Evolutionary conservation across 2,113 vertebrate genomes (phyloP).

Genomic region (Dromiciops gliroides): DNA sequence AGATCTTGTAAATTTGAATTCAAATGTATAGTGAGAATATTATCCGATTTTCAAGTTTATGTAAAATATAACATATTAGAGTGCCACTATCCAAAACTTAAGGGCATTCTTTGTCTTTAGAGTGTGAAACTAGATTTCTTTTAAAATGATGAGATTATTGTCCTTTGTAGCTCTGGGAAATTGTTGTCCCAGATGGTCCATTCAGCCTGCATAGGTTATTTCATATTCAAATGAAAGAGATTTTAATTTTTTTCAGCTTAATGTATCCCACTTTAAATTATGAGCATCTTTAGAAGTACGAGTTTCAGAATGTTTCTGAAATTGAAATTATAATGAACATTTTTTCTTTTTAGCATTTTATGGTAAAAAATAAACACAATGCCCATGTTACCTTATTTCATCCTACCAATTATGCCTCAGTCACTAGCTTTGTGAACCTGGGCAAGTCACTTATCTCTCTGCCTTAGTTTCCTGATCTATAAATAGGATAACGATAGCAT

Average conservation of each 20-base stretch:
- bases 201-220: background rate
- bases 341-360: background rate
- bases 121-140: background rate
- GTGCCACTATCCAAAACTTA: background rate
- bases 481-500: background rate
- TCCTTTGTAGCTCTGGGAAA: background rate
- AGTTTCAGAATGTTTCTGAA: background rate
- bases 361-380: background rate
- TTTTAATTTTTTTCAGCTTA: background rate
- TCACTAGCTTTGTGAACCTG: background rate
- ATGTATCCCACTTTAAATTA: background rate
- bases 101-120: slow-evolving; percentile 1
- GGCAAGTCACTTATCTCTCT: background rate
- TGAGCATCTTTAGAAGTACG: background rate
- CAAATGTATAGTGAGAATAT: background rate
- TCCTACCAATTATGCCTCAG: background rate
- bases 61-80: background rate
- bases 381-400: background rate
- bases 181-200: background rate
- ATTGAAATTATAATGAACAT: background rate
- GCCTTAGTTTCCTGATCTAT: background rate
- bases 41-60: background rate
- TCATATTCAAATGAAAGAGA: background rate
- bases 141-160: background rate
- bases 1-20: slow-evolving; percentile 21